phyloP scores from a whole-genome alignment of 2,113 vertebrate genomes.

The Paedocypris sp. region DNA sequence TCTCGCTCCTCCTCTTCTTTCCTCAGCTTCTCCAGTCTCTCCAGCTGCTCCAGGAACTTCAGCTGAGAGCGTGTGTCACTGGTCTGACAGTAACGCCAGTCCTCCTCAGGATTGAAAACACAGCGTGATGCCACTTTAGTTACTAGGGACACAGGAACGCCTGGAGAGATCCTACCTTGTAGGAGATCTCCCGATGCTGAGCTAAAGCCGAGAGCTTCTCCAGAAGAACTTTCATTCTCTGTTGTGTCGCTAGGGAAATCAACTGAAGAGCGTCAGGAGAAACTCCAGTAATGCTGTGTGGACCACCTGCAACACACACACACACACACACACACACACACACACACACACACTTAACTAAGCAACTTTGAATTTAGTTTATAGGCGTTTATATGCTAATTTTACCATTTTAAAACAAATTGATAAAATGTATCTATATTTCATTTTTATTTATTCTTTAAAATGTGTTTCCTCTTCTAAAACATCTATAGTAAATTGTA shows the following conservation, averaged over 20 bases:
- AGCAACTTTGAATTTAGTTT: no score
- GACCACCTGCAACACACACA: slow-evolving; percentile 12
- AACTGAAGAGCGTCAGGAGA: slow-evolving; percentile 27
- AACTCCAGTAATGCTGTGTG: slow-evolving; percentile 19
- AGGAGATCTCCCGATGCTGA: slow-evolving; percentile 23
- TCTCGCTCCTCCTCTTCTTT: slow-evolving; percentile 76
- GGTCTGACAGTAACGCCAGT: slow-evolving; percentile 56
- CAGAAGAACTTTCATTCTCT: slow-evolving; percentile 30
- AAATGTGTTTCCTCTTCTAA: no score
- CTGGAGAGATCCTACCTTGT: no score
- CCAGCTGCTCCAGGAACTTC: slow-evolving; percentile 82
- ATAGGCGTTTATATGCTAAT: no score
- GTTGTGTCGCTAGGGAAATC: slow-evolving; percentile 32
- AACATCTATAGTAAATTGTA: no score
- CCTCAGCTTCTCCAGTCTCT: slow-evolving; percentile 50
- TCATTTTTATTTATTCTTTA: no score
- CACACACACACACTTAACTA: neutral
- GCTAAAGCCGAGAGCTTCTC: slow-evolving; percentile 29
- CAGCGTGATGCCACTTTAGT: no score
- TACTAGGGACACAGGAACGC: no score
- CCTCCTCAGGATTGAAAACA: slow-evolving; percentile 53
- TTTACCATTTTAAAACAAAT: no score
- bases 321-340: neutral
- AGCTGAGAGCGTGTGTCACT: slow-evolving; percentile 80
- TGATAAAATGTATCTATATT: no score